phyloP scores from a whole-genome alignment of 2,797 vertebrate genomes.

The Arrhamphus sclerolepis region DNA sequence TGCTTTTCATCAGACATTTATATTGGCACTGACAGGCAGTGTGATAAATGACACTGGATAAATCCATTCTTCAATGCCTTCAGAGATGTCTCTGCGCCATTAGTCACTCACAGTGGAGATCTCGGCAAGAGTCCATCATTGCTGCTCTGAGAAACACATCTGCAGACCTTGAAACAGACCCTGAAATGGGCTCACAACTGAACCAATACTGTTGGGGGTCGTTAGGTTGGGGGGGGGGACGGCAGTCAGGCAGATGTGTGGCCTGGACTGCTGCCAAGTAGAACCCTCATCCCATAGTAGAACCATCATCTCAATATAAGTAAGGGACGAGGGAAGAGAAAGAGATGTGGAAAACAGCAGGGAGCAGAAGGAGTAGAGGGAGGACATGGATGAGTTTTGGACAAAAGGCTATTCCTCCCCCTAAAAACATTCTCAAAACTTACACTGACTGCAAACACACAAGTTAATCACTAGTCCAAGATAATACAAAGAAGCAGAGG shows the following conservation, averaged over 20 bases:
- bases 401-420: slow-evolving; percentile 54
- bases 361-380: slow-evolving; percentile 46
- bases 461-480: slow-evolving; percentile 45
- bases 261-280: slow-evolving; percentile 78
- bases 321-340: slow-evolving; percentile 54
- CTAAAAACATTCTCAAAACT: slow-evolving; percentile 45
- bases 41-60: slow-evolving; percentile 70
- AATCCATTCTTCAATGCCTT: slow-evolving; percentile 75
- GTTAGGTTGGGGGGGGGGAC: slow-evolving; percentile 48
- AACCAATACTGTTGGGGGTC: slow-evolving; percentile 68
- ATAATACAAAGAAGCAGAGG: slow-evolving; percentile 26
- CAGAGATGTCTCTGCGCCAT: slow-evolving; percentile 72
- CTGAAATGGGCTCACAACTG: slow-evolving; percentile 73
- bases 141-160: slow-evolving; percentile 70
- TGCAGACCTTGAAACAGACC: slow-evolving; percentile 74
- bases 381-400: slow-evolving; percentile 53
- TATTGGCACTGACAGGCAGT: slow-evolving; percentile 70
- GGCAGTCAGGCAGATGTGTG: slow-evolving; percentile 83
- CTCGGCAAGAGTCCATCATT: slow-evolving; percentile 72
- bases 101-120: slow-evolving; percentile 76
- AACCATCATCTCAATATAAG: slow-evolving; percentile 75
- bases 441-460: slow-evolving; percentile 43
- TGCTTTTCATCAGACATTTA: slow-evolving; percentile 67
- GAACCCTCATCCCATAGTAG: slow-evolving; percentile 67
- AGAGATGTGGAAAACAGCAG: slow-evolving; percentile 63